A percentile compares a stretch with the other conserved stretches of the same genome.
These are phyloP conservation scores for Borostomias antarcticus DNA, from an alignment of 2,797 vertebrate genomes.

Conservation along the genomic window DNA sequence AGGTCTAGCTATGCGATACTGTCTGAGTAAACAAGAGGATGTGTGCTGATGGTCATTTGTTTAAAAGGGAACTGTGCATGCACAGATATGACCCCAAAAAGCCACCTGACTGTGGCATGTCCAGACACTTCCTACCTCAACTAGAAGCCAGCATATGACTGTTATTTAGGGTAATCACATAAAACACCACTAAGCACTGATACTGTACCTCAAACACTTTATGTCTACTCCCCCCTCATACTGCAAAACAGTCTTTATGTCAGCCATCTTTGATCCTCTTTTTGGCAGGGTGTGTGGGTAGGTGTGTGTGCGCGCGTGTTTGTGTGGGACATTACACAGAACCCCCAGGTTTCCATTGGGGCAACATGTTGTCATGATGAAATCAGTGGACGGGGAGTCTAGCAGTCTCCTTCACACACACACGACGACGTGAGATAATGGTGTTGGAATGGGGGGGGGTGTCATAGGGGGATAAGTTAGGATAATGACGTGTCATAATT, in stretches of 20 bases:
- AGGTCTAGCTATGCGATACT: too few species aligned
- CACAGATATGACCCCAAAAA: too few species aligned
- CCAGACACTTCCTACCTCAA: background rate
- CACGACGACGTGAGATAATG: constrained; percentile 65
- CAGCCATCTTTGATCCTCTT: constrained; percentile 62
- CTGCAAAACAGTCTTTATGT: constrained; percentile 25
- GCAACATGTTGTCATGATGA: constrained; percentile 66
- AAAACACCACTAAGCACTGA: background rate
- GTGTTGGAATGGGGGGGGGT: constrained; percentile 50
- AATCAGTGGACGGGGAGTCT: constrained; percentile 59
- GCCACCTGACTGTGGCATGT: background rate
- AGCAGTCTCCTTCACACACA: constrained; percentile 52
- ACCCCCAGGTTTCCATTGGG: constrained; percentile 58
- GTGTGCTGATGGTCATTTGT: too few species aligned
- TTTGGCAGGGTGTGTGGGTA: constrained; percentile 41
- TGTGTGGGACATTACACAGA: constrained; percentile 67
- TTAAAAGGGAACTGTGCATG: too few species aligned
- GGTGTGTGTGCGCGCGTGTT: constrained; percentile 1
- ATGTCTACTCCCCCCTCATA: too few species aligned
- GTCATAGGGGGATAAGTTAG: constrained; percentile 18
- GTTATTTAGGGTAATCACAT: background rate
- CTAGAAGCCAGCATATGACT: background rate
- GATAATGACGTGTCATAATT: constrained; percentile 29
- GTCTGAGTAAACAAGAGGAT: too few species aligned
- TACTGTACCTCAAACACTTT: too few species aligned